These are phyloP conservation scores for Drosophila subsilvestris DNA, from an alignment of 2,888 invertebrate genomes.

Conservation along the genomic window DNA sequence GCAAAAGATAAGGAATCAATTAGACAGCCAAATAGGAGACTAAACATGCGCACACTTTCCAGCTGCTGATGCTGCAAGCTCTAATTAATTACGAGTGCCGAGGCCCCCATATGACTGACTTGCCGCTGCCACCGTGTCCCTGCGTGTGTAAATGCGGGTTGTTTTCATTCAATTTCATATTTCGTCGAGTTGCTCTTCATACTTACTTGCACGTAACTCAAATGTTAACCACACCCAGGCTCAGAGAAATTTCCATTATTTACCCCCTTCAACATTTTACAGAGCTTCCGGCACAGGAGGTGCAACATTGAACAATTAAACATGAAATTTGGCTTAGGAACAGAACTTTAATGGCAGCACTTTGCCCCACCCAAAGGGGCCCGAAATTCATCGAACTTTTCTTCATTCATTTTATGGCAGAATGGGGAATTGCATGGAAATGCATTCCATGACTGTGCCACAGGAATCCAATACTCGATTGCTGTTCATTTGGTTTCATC, in stretches of 20 bases:
- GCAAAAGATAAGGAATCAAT: constrained; percentile 58
- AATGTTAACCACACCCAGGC: not conserved
- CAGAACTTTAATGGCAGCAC: not conserved
- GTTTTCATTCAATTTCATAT: not conserved
- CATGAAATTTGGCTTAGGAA: not conserved
- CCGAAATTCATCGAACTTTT: not conserved
- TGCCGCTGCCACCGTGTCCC: not conserved
- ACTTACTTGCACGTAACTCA: not conserved
- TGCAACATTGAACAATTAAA: not conserved
- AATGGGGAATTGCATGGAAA: not conserved
- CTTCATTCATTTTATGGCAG: not conserved
- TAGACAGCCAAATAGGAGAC: constrained; percentile 24
- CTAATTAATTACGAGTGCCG: constrained; percentile 63
- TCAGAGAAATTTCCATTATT: not conserved
- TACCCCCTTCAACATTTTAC: not conserved
- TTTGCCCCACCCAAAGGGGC: not conserved
- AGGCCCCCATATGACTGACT: constrained; percentile 33
- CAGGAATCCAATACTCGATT: not conserved
- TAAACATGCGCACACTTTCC: constrained; percentile 24
- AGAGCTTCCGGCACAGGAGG: not conserved
- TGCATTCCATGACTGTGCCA: too few species aligned
- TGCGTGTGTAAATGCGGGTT: not conserved
- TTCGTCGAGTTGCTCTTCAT: not conserved
- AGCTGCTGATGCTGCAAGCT: constrained; percentile 59
- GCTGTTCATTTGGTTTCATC: too few species aligned